Base-by-base conservation (phyloP, 1,140 invertebrate species). In the Chrysomallon squamiferum region DNA sequence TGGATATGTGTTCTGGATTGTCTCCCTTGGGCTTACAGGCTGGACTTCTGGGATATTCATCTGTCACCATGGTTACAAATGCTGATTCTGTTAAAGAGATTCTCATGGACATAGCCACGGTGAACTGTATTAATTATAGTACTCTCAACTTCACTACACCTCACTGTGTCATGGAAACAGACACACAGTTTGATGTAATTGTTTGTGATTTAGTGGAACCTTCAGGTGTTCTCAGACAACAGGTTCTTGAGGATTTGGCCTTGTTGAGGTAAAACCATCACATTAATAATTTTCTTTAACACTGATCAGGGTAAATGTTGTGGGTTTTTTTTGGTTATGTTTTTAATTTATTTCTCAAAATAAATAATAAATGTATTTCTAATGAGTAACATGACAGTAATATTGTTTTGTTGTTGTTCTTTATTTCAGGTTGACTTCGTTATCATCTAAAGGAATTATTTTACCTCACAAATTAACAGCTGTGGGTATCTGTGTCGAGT, bases 391-490 rank as follows among this genome's bases (percentile, higher is more conserved):
- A 22, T n/a, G 11, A 52, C 5, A 29, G 13, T 2, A 33, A 4
- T 29, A n/a, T 22, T 18, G 30, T 50, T 32, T 35, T 35, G 18
- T 18, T 52, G 18, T n/a, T 22, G 13, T 56, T 1, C 3, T 38
- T 25, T 32, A n/a, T 54, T 63, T 25, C 68, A 81, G 72, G 60
- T 63, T 72, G 13, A 70, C 72, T 20, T 75, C 52, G 54, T 66
- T 76, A 54, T 71, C 73, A 49, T 38, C 56, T 76, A 80, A 52
- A 72, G 85, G 86, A 2, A 62, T 76, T 18, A 70, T 88, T 33
- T 43, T 88, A 22, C 88, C 87, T 32, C 67, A 80, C 54, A 74
- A 79, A 62, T 71, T 88, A 4, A 74, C 69, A 32, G 68, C 84
- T 47, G 73, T 77, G 66, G 82, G 70, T 18, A 56, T 81, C 50